Evolutionary conservation across 2,888 invertebrate species (phyloP).

Genomic region (Drosophila setosimentum): DNA sequence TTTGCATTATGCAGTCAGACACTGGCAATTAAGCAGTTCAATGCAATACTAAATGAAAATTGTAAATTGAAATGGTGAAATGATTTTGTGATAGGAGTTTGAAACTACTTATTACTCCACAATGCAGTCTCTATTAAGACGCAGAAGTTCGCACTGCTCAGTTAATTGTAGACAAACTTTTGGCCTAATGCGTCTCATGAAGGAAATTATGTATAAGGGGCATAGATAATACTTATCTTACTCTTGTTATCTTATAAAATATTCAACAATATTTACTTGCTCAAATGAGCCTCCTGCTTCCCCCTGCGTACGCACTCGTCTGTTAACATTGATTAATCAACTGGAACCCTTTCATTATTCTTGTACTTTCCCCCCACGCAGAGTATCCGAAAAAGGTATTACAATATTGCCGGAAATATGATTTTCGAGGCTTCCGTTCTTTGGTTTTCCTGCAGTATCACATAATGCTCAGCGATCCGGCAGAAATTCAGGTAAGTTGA

Average conservation of each 20-base stretch:
- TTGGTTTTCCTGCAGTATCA: conserved; percentile 75
- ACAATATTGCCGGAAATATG: conserved; percentile 80
- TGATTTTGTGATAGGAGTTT: not conserved
- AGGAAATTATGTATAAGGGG: not conserved
- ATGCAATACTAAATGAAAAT: conserved; percentile 10
- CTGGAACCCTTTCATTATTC: not conserved
- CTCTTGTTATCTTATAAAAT: not conserved
- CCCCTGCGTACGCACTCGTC: too few relatives aligned
- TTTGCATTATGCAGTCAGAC: not conserved
- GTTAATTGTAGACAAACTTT: conserved; percentile 14
- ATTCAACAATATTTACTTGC: not conserved
- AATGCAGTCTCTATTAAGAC: not conserved
- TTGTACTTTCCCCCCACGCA: conserved; percentile 22
- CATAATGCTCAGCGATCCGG: conserved; percentile 79
- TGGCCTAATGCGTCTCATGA: not conserved
- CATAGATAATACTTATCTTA: not conserved
- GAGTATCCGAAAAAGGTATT: conserved; percentile 80
- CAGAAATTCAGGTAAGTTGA: conserved; percentile 79
- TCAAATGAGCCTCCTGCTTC: not conserved
- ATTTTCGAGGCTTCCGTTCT: conserved; percentile 77
- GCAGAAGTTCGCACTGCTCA: conserved; percentile 3
- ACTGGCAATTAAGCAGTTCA: conserved; percentile 17
- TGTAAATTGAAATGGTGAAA: conserved; percentile 10
- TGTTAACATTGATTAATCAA: too few relatives aligned
- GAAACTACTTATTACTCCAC: not conserved